Base-by-base conservation (phyloP, 2,113 vertebrate genomes). In the Prolemur simus region DNA sequence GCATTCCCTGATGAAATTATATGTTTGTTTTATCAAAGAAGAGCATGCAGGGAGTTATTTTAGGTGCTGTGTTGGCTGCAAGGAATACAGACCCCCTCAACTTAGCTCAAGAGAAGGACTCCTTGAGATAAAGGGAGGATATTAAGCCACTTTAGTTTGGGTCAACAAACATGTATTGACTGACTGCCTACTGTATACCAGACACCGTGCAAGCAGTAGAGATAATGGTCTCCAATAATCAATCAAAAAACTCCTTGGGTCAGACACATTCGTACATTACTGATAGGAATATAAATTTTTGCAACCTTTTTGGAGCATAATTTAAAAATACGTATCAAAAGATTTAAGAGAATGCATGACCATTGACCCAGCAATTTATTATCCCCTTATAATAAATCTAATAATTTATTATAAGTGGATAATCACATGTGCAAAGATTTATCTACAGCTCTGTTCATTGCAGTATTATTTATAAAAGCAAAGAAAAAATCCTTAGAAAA, bases 321-420 rank as follows among this genome's bases (percentile, higher is more conserved):
- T 74, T 89, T 95, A 84, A 74, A n/a, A 56, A 58, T 73, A 34
- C 58, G 21, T 63, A 58, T 88, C 94, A 83, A 85, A 94, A 88
- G 74, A 92, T 89, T 90, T 94, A 87, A 80, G 78, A 87, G 69
- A 47, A 14, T 60, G 7, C 9, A 8, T 76, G n/a, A 45, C 60
- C 58, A 64, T 42, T 94, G 81, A 87, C 58, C 56, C n/a, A 96
- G 69, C 15, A 29, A 82, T 81, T 74, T 34, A 32, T 56, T 56
- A 56, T 56, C 20, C 54, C 52, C 34, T 87, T 85, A 76, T 96
- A 80, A 82, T 92, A 42, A 91, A 87, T 85, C 85, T 95, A 80
- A 82, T 90, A 42, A 91, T 68, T 94, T 81, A 94, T 73, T 54
- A 56, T 37, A 82, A 92, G 37, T 23, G 23, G 34, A 78, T 93